phyloP scores from a whole-genome alignment of 2,113 vertebrate species.

The Otus sunia region DNA sequence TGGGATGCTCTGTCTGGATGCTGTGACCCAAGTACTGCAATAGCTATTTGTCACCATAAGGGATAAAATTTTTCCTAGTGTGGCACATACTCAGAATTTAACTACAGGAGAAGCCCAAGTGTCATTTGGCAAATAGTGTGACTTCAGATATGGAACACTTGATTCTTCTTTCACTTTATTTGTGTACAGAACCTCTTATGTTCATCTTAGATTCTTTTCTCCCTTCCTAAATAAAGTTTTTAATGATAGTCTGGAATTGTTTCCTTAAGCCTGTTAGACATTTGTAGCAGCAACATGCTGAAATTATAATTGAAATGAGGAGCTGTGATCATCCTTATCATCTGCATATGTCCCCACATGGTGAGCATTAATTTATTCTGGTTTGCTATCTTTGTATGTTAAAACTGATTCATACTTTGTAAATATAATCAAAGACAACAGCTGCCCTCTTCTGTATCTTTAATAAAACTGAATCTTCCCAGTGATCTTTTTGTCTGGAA shows the following conservation, averaged over 20 bases:
- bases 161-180: background rate
- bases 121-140: background rate
- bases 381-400: background rate
- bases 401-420: constrained; percentile 20
- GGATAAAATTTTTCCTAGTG: background rate
- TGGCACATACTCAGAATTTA: background rate
- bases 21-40: background rate
- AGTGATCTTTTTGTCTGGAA: background rate
- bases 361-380: constrained; percentile 31
- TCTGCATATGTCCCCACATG: constrained; percentile 18
- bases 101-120: background rate
- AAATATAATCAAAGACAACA: constrained; percentile 47
- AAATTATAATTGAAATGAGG: constrained; percentile 30
- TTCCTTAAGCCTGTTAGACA: constrained; percentile 7
- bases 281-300: constrained; percentile 6
- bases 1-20: background rate
- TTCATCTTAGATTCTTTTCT: background rate
- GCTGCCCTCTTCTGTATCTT: constrained; percentile 22
- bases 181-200: background rate
- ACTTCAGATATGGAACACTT: background rate
- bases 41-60: background rate
- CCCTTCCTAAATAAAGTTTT: background rate
- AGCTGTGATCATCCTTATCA: constrained; percentile 30
- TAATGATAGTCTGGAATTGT: background rate
- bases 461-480: background rate